Evolutionary conservation across 92 coral and sea anemone genomes (phyloP).

Genomic region (Ricordea florida): DNA sequence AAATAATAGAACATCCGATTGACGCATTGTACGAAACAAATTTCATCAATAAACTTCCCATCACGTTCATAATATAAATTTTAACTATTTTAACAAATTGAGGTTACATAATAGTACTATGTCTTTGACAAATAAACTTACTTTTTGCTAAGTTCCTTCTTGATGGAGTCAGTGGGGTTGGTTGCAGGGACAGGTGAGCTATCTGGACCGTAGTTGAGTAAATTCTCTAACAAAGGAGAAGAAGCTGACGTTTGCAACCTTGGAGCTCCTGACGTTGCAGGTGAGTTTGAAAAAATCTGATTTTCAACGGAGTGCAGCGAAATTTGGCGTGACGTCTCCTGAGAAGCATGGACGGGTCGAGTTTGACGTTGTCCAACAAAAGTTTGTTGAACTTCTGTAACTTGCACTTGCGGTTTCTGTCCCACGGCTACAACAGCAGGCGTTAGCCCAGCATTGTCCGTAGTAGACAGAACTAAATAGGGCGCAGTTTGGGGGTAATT

Average conservation of each 20-base stretch:
- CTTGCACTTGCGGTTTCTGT: conserved; percentile 7
- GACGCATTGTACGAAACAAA: no score
- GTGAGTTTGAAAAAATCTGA: neutral
- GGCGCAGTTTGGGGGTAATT: neutral
- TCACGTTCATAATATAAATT: no score
- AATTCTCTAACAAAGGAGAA: conserved; percentile 23
- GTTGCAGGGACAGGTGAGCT: neutral
- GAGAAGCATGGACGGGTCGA: neutral
- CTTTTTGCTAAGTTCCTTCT: conserved; percentile 40
- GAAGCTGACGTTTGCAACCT: neutral
- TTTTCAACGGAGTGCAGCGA: neutral
- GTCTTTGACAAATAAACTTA: neutral
- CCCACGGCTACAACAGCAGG: neutral
- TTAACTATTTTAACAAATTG: no score
- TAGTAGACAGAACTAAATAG: neutral
- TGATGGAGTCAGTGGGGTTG: neutral
- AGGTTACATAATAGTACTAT: no score
- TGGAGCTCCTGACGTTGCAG: neutral
- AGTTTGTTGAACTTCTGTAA: conserved; percentile 28
- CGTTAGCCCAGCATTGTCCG: neutral
- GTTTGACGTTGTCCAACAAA: conserved; percentile 4
- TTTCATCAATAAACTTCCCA: no score
- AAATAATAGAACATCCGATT: no score
- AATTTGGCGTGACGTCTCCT: neutral
- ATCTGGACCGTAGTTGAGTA: conserved; percentile 22